Percentiles rank a stretch among this genome's conserved stretches.
Conservation (phyloP, 2,797 vertebrate species). For the Pseudomugil gertrudae region DNA sequence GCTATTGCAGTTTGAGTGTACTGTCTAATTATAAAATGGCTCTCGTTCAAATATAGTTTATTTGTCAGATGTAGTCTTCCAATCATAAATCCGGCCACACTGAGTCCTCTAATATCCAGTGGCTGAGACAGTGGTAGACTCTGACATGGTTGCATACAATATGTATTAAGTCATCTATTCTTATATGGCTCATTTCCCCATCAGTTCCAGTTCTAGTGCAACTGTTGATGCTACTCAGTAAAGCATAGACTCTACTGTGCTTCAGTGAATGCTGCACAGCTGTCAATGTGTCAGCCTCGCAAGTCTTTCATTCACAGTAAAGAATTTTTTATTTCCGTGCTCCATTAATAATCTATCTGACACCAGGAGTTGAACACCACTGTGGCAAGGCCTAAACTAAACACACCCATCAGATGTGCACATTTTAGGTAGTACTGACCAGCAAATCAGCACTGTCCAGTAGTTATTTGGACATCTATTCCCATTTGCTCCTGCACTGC, state of each 20-base stretch:
- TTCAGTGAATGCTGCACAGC: slow-evolving; percentile 32
- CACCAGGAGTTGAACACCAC: slow-evolving; percentile 44
- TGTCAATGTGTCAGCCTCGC: slow-evolving; percentile 54
- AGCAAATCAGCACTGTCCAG: slow-evolving; percentile 29
- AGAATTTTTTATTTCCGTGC: slow-evolving; percentile 26
- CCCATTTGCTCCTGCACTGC: slow-evolving; percentile 17
- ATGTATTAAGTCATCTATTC: slow-evolving; percentile 7
- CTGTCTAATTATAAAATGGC: slow-evolving; percentile 55
- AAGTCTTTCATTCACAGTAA: slow-evolving; percentile 45
- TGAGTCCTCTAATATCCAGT: slow-evolving; percentile 21
- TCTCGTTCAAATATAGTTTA: slow-evolving; percentile 45
- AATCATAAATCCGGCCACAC: slow-evolving; percentile 21
- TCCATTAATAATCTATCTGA: slow-evolving; percentile 57
- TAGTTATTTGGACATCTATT: slow-evolving; percentile 23
- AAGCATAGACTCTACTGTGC: slow-evolving; percentile 19
- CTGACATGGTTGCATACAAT: neutral
- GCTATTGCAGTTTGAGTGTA: slow-evolving; percentile 46
- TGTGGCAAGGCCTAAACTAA: slow-evolving; percentile 34
- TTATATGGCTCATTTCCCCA: slow-evolving; percentile 23
- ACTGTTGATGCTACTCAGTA: slow-evolving; percentile 18
- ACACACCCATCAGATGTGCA: slow-evolving; percentile 42
- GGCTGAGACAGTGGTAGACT: slow-evolving; percentile 17
- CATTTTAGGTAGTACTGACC: slow-evolving; percentile 32
- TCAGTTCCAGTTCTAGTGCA: slow-evolving; percentile 14
- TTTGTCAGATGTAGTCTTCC: slow-evolving; percentile 31